These are phyloP conservation scores for Onthophagus taurus DNA, from an alignment of 1,140 invertebrate species.

Conservation along the genomic window DNA sequence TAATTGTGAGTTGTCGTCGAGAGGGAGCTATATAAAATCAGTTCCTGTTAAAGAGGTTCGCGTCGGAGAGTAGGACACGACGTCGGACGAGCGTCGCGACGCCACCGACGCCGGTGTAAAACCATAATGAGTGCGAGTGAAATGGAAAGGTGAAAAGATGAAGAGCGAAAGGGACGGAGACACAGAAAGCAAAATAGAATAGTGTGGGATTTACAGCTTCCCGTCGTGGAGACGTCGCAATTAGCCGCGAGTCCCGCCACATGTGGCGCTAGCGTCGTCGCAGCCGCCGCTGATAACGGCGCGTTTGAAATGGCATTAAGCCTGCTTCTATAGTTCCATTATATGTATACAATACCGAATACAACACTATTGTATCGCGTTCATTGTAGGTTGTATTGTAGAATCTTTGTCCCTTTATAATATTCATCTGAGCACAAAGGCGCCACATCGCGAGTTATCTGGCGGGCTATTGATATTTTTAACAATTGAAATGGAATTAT, in stretches of 20 bases:
- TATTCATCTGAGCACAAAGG: constrained; percentile 38
- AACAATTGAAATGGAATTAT: constrained; percentile 29
- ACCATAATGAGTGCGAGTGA: too few species aligned
- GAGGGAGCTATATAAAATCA: too few species aligned
- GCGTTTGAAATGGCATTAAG: constrained; percentile 39
- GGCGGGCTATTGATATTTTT: constrained; percentile 36
- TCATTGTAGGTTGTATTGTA: constrained; percentile 38
- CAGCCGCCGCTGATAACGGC: constrained; percentile 34
- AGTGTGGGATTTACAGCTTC: constrained; percentile 30
- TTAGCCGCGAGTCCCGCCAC: constrained; percentile 24
- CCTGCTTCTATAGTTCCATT: constrained; percentile 40
- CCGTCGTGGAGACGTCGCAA: constrained; percentile 26
- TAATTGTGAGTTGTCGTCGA: too few species aligned
- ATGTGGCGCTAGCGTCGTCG: constrained; percentile 22
- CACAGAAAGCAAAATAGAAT: too few species aligned
- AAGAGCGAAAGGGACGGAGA: too few species aligned
- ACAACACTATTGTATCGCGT: constrained; percentile 37
- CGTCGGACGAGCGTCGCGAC: too few species aligned
- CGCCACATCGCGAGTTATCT: constrained; percentile 38
- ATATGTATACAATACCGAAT: constrained; percentile 39
- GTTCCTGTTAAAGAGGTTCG: too few species aligned
- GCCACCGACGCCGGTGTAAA: too few species aligned
- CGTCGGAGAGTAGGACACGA: too few species aligned
- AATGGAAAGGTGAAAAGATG: too few species aligned
- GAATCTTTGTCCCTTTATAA: constrained; percentile 40